phyloP scores from a whole-genome alignment of 2,797 vertebrate species.

The Lacerta viridis region DNA sequence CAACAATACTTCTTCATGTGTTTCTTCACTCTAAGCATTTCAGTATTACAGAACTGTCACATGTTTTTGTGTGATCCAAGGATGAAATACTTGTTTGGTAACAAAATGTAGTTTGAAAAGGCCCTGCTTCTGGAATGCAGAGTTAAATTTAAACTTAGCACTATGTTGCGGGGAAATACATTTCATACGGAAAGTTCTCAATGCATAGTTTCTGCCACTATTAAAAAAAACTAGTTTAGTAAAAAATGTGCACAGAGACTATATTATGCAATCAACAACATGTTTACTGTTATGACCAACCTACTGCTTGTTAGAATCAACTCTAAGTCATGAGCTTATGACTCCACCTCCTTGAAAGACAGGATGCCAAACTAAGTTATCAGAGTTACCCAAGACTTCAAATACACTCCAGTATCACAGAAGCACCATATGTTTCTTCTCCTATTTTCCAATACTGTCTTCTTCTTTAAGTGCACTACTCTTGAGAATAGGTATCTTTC shows the following conservation, averaged over 20 bases:
- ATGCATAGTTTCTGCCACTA: background rate
- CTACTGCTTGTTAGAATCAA: constrained; percentile 30
- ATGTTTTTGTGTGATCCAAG: background rate
- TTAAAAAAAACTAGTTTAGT: background rate
- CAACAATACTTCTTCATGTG: background rate
- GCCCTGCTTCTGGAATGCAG: background rate
- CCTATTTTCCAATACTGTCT: background rate
- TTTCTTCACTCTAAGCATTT: background rate
- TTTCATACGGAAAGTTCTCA: background rate
- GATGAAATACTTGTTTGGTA: background rate
- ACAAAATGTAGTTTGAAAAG: background rate
- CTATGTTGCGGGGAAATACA: background rate
- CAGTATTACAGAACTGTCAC: background rate
- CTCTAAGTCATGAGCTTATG: background rate
- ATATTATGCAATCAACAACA: constrained; percentile 11
- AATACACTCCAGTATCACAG: background rate
- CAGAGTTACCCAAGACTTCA: background rate
- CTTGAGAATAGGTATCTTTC: no score
- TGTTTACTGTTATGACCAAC: background rate
- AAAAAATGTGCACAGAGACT: background rate
- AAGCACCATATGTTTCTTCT: background rate
- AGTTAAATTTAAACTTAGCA: background rate
- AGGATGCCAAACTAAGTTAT: background rate
- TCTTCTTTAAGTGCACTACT: no score
- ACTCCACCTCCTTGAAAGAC: constrained; percentile 35